Evolutionary conservation across 2,888 invertebrate species (phyloP).

Genomic region (Zaprionus lineosus): DNA sequence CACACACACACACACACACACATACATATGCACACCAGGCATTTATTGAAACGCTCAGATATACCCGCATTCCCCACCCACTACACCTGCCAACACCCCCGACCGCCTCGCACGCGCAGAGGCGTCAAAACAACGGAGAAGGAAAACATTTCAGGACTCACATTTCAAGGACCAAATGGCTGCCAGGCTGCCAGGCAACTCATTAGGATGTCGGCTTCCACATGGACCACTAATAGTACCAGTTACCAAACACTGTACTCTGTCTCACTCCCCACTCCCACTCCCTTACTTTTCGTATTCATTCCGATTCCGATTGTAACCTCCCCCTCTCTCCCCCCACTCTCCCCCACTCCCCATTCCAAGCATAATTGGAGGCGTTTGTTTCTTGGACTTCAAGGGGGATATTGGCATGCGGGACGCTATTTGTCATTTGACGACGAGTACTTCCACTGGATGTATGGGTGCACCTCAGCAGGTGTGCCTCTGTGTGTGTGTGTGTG

Average conservation of each 20-base stretch:
- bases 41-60: not conserved
- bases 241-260: constrained; percentile 23
- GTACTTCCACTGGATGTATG: constrained; percentile 26
- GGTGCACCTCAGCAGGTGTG: constrained; percentile 3
- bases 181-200: constrained; percentile 72
- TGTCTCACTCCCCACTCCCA: not conserved
- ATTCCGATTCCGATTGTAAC: no score
- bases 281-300: no score
- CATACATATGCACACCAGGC: constrained; percentile 7
- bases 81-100: not conserved
- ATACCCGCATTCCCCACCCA: not conserved
- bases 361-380: constrained; percentile 61
- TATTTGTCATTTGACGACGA: constrained; percentile 53
- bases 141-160: constrained; percentile 58
- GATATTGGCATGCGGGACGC: constrained; percentile 2
- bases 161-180: constrained; percentile 60
- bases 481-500: not conserved
- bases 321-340: not conserved
- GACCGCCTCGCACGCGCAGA: no score
- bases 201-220: constrained; percentile 65
- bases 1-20: constrained; percentile 16
- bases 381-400: constrained; percentile 14
- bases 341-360: not conserved
- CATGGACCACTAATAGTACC: constrained; percentile 56
- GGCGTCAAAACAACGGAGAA: constrained; percentile 69